Base-by-base conservation (phyloP, 2,113 vertebrate genomes). In the Cettia cetti region DNA sequence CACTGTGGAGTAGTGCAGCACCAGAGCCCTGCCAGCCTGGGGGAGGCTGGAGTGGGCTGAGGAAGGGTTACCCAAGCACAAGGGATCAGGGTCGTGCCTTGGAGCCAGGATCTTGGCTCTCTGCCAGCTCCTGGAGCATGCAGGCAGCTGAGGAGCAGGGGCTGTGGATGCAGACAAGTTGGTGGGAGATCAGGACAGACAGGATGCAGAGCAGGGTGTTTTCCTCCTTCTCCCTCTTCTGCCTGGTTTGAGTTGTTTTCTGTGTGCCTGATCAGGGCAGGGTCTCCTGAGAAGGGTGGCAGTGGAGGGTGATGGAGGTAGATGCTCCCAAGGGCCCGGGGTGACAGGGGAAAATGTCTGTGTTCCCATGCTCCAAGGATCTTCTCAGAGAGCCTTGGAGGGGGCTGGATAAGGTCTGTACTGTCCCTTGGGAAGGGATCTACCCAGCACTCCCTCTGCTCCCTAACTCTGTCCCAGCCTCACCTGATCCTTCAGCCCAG, bases 91-190 rank as follows among this genome's bases (percentile, higher is more conserved):
- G 37, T 65, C 10, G n/a, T 14, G 69, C 6, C 72, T 31, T 1
- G 3, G 63, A 63, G 63, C 44, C 1, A 1, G 61, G n/a, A 33
- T 30, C 11, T 31, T 37, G 80, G 13, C 30, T 82, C 64, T 56
- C n/a, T 39, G 4, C 76, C 1, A 1, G 30, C 50, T 47, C n/a
- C 50, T 23, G 69, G 54, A 18, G 47, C 5, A 0, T 0, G 20
- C 42, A n/a, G 88, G 42, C 1, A 14, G 71, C 42, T 17, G 69
- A 65, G 59, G 47, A 77, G 65, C 39, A 42, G 68, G 45, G 68
- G 53, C 54, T 88, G 65, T 0, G 7, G 37, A 4, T 56, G 44
- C 59, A 35, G 40, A 11, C 21, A 56, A 2, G n/a, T 4, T 78
- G 54, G 35, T 1, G 6, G 27, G 56, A 60, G 45, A 19, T 33